Evolutionary conservation across 92 coral and sea anemone species (phyloP).

Genomic region (Pocillopora meandrina): DNA sequence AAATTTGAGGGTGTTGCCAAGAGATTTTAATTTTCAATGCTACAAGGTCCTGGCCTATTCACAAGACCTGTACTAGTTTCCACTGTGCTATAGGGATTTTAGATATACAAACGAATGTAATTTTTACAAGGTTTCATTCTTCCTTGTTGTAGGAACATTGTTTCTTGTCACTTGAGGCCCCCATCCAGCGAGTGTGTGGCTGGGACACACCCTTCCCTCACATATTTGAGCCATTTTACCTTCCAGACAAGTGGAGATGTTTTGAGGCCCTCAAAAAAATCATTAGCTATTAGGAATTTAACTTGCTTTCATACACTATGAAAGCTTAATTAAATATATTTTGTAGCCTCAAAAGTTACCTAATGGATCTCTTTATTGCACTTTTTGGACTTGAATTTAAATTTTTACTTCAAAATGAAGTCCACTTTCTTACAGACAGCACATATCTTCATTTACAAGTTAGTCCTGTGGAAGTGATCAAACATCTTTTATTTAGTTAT

Average conservation of each 20-base stretch:
- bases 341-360: not conserved
- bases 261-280: constrained; percentile 94
- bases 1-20: too few species aligned
- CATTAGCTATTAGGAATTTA: constrained; percentile 39
- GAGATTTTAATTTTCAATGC: too few species aligned
- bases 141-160: constrained; percentile 78
- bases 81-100: too few species aligned
- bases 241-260: constrained; percentile 99
- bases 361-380: not conserved
- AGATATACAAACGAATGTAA: not conserved
- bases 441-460: not conserved
- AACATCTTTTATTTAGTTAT: too few species aligned
- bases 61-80: too few species aligned
- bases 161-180: constrained; percentile 91
- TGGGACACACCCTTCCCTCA: constrained; percentile 99
- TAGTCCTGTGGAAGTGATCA: too few species aligned
- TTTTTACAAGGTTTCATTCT: not conserved
- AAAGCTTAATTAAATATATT: not conserved
- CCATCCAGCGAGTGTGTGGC: constrained; percentile 92
- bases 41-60: too few species aligned
- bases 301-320: not conserved
- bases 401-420: not conserved
- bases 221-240: constrained; percentile 91
- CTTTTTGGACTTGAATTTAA: not conserved
- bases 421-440: too few species aligned